These are phyloP conservation scores for Typhlichthys subterraneus DNA, from an alignment of 2,797 vertebrate genomes.

Conservation along the genomic window DNA sequence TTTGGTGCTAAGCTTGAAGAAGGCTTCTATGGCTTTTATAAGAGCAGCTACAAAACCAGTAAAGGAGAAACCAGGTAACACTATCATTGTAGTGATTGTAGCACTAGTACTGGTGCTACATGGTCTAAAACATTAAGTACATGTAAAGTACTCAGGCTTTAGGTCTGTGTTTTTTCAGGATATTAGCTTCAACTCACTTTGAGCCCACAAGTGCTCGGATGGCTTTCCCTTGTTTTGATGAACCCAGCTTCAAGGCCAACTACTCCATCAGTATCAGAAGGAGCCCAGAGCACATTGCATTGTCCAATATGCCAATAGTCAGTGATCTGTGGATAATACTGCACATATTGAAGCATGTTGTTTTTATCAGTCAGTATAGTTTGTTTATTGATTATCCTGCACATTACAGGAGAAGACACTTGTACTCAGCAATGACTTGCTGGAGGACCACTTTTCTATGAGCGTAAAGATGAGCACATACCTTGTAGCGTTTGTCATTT, in stretches of 20 bases:
- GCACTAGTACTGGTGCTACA: constrained; percentile 5
- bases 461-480: constrained; percentile 83
- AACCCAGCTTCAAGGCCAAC: constrained; percentile 82
- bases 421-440: constrained; percentile 54
- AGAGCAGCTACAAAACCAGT: constrained; percentile 76
- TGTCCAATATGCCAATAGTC: constrained; percentile 84
- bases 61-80: constrained; percentile 75
- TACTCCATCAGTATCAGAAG: constrained; percentile 79
- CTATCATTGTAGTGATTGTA: background rate
- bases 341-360: background rate
- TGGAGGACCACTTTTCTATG: constrained; percentile 77
- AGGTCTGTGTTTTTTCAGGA: constrained; percentile 50
- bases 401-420: constrained; percentile 70
- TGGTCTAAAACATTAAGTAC: background rate
- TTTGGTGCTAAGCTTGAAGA: constrained; percentile 75
- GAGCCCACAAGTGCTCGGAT: constrained; percentile 77
- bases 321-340: constrained; percentile 33
- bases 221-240: constrained; percentile 83
- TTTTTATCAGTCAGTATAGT: background rate
- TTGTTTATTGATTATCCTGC: background rate
- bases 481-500: constrained; percentile 78
- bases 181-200: constrained; percentile 79
- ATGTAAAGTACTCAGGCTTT: background rate
- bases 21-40: constrained; percentile 82
- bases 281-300: constrained; percentile 63